Evolutionary conservation across 92 coral and sea anemone genomes (phyloP).

Genomic region (Hydrozoanthus gracilis): DNA sequence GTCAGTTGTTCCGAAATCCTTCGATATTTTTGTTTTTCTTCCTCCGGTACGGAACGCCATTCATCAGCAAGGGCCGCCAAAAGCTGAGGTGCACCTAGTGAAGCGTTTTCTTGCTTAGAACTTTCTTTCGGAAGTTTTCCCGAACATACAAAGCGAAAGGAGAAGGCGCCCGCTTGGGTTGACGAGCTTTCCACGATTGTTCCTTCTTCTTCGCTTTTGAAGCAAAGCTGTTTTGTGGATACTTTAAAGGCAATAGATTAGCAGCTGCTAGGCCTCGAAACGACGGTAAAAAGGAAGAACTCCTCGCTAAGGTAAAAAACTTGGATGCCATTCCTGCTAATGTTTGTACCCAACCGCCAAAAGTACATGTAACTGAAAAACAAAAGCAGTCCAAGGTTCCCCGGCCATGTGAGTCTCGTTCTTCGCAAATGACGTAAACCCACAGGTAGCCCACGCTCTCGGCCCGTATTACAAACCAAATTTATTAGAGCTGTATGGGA

Average conservation of each 20-base stretch:
- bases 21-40: constrained; percentile 33
- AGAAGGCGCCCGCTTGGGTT: constrained; percentile 18
- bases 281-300: constrained; percentile 6
- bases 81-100: constrained; percentile 18
- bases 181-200: neutral
- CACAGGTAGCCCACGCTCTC: too few relatives aligned
- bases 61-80: constrained; percentile 18
- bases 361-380: neutral
- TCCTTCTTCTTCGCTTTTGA: constrained; percentile 32
- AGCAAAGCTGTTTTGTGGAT: neutral
- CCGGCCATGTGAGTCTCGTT: too few relatives aligned
- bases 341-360: constrained; percentile 20
- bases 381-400: too few relatives aligned
- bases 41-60: constrained; percentile 39
- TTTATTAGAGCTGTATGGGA: too few relatives aligned
- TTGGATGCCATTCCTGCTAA: constrained; percentile 5
- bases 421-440: too few relatives aligned
- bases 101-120: constrained; percentile 25
- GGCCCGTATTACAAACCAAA: too few relatives aligned
- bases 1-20: neutral
- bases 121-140: constrained; percentile 1
- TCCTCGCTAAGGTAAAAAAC: constrained; percentile 21
- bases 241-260: neutral
- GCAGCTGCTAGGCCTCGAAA: constrained; percentile 26
- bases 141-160: constrained; percentile 49